Percentiles rank a stretch among this genome's conserved stretches.
These are phyloP conservation scores for Melinaea menophilus DNA, from an alignment of 2,888 invertebrate genomes.

Conservation along the genomic window DNA sequence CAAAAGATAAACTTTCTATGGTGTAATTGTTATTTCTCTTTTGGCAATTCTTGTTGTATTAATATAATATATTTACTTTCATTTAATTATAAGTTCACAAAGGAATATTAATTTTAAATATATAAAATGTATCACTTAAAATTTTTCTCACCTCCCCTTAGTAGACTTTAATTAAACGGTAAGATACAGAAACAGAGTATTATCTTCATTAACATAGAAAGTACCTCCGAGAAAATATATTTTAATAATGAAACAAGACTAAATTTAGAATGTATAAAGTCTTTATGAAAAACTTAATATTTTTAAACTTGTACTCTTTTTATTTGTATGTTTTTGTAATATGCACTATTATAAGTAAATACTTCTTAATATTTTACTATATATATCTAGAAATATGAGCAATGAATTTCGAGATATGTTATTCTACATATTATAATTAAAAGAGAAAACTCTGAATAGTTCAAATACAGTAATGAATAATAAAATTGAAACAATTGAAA, in stretches of 20 bases:
- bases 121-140: neutral
- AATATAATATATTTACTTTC: too few species aligned
- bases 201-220: conserved; percentile 4
- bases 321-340: neutral
- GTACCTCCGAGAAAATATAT: conserved; percentile 1
- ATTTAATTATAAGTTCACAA: too few species aligned
- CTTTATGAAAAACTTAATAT: neutral
- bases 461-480: too few species aligned
- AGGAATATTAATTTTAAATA: too few species aligned
- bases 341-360: neutral
- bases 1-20: too few species aligned
- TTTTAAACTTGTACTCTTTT: neutral
- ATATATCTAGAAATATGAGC: too few species aligned
- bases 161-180: neutral
- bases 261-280: neutral
- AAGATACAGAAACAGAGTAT: neutral
- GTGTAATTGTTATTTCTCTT: too few species aligned
- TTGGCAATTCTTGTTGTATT: too few species aligned
- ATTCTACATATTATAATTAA: too few species aligned
- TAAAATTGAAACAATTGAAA: too few species aligned
- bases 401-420: too few species aligned
- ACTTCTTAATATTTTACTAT: neutral
- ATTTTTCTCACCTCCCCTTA: neutral
- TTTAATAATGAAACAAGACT: conserved; percentile 1
- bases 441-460: too few species aligned